phyloP scores from a whole-genome alignment of 2,797 vertebrate species.

The Taenioides sp. region DNA sequence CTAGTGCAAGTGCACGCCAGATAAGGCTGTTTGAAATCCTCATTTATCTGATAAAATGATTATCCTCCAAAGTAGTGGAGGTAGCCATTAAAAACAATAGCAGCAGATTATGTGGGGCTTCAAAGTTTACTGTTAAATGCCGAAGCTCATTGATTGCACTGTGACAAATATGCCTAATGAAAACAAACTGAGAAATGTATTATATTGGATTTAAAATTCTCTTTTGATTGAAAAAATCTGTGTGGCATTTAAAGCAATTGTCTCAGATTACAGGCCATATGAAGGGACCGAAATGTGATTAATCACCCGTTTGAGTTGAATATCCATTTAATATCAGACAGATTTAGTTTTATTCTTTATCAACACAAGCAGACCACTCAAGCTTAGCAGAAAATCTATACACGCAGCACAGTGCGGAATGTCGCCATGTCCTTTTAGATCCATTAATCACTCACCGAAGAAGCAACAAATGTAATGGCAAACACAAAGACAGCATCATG shows the following conservation, averaged over 20 bases:
- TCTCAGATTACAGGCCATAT: slow-evolving; percentile 51
- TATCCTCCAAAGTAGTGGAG: slow-evolving; percentile 76
- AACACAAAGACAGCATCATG: slow-evolving; percentile 47
- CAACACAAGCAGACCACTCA: slow-evolving; percentile 65
- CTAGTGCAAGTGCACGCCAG: slow-evolving; percentile 71
- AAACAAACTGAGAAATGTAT: slow-evolving; percentile 38
- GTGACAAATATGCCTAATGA: slow-evolving; percentile 50
- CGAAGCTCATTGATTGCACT: slow-evolving; percentile 69
- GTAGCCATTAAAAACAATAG: slow-evolving; percentile 76
- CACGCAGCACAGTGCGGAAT: slow-evolving; percentile 56
- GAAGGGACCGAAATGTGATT: slow-evolving; percentile 26
- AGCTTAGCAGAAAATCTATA: slow-evolving; percentile 64
- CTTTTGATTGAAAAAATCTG: slow-evolving; percentile 26
- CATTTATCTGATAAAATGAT: slow-evolving; percentile 85
- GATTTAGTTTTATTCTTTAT: slow-evolving; percentile 72
- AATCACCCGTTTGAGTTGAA: slow-evolving; percentile 50
- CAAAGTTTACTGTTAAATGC: slow-evolving; percentile 74
- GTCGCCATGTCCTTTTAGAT: slow-evolving; percentile 66
- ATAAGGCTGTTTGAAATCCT: slow-evolving; percentile 81
- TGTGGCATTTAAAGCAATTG: slow-evolving; percentile 53
- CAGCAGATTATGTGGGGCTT: slow-evolving; percentile 67
- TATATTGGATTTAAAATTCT: slow-evolving; percentile 20
- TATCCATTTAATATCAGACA: slow-evolving; percentile 63
- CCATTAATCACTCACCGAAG: slow-evolving; percentile 72
- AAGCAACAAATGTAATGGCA: slow-evolving; percentile 50